Evolutionary conservation across 2,888 invertebrate species (phyloP).

Genomic region (Drosophila tripunctata): DNA sequence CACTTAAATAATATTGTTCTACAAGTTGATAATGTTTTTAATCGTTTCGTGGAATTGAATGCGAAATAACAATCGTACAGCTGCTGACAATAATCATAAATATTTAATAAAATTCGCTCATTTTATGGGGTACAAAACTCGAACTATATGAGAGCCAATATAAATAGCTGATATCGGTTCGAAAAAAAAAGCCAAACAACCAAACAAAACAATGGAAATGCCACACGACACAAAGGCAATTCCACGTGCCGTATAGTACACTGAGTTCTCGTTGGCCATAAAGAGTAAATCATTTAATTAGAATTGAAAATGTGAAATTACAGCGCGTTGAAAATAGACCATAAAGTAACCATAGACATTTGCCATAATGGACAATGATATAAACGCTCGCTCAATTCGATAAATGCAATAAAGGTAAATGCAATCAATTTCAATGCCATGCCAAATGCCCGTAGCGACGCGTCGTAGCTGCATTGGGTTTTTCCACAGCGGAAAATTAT

Average conservation of each 20-base stretch:
- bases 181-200: not conserved
- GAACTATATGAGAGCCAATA: constrained; percentile 29
- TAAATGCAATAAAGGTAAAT: constrained; percentile 70
- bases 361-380: constrained; percentile 30
- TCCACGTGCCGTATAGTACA: constrained; percentile 31
- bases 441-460: constrained; percentile 21
- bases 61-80: constrained; percentile 15
- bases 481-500: constrained; percentile 69
- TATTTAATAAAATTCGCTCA: constrained; percentile 9
- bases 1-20: constrained; percentile 29
- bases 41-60: constrained; percentile 38
- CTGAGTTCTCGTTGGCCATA: constrained; percentile 6
- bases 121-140: constrained; percentile 41
- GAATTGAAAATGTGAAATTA: constrained; percentile 18
- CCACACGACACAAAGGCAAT: constrained; percentile 29
- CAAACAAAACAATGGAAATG: constrained; percentile 2
- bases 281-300: constrained; percentile 24
- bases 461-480: constrained; percentile 18
- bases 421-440: constrained; percentile 72
- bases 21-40: constrained; percentile 11
- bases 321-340: constrained; percentile 5
- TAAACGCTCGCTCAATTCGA: constrained; percentile 50
- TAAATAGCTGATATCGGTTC: constrained; percentile 47
- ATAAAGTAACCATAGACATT: constrained; percentile 17
- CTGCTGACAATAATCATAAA: constrained; percentile 51